phyloP scores from a whole-genome alignment of 92 coral and sea anemone genomes.

The Porites rus region DNA sequence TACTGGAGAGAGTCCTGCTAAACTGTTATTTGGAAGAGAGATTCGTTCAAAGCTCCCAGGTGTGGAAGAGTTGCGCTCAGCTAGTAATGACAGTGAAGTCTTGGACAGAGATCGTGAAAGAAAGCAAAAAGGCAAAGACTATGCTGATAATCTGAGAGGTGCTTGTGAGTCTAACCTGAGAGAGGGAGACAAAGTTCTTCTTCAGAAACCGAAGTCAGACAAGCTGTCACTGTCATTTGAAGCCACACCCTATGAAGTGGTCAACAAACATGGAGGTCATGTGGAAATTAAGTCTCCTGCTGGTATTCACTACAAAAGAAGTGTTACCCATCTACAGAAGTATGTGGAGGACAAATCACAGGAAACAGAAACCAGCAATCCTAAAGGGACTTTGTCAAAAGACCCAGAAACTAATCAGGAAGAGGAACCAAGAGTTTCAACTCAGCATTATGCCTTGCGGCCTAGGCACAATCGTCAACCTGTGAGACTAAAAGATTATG shows the following conservation, averaged over 20 bases:
- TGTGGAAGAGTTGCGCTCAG: not conserved
- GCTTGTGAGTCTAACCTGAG: conserved; percentile 16
- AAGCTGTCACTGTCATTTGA: conserved; percentile 16
- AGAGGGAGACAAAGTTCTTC: conserved; percentile 32
- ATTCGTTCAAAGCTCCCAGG: conserved; percentile 12
- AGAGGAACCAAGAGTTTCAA: not conserved
- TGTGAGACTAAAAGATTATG: conserved; percentile 8
- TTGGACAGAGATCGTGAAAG: conserved; percentile 22
- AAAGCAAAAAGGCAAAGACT: conserved; percentile 37
- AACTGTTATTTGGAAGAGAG: conserved; percentile 34
- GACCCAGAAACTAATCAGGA: conserved; percentile 1
- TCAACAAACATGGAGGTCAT: conserved; percentile 29
- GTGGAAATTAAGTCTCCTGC: conserved; percentile 29
- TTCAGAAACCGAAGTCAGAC: conserved; percentile 1
- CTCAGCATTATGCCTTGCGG: conserved; percentile 6
- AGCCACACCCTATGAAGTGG: conserved; percentile 32
- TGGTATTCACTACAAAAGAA: conserved; percentile 16
- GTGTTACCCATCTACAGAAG: conserved; percentile 8
- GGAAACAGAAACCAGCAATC: not conserved
- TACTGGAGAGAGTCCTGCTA: conserved; percentile 16
- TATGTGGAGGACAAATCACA: not conserved
- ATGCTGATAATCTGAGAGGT: conserved; percentile 6
- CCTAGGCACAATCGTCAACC: conserved; percentile 19
- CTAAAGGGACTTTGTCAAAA: not conserved
- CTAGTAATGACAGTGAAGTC: conserved; percentile 6